Conservation (phyloP, 1,140 invertebrate species). For the Eubasilissa regina region DNA sequence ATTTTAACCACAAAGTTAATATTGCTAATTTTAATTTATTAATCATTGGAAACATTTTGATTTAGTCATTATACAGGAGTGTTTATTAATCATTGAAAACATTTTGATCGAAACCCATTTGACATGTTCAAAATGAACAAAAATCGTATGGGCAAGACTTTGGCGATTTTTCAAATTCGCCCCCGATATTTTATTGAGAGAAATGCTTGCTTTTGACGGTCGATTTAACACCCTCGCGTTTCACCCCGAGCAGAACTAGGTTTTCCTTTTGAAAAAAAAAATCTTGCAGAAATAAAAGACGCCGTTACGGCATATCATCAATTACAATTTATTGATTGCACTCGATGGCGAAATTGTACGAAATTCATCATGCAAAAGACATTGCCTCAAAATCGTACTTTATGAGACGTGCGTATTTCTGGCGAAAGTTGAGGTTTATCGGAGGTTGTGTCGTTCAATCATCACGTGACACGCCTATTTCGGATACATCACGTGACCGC, state of each 20-base stretch:
- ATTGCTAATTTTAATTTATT: too few species aligned
- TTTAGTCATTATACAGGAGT: too few species aligned
- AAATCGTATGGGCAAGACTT: slow-evolving; percentile 3
- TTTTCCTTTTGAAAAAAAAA: slow-evolving; percentile 30
- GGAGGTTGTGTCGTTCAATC: too few species aligned
- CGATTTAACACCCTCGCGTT: slow-evolving; percentile 24
- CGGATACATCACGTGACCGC: too few species aligned
- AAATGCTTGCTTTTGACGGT: slow-evolving; percentile 32
- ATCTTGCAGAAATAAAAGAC: slow-evolving; percentile 25
- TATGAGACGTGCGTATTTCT: too few species aligned
- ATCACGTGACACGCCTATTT: too few species aligned
- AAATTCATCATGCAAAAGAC: slow-evolving; percentile 12
- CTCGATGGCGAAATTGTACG: slow-evolving; percentile 5
- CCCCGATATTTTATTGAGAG: slow-evolving; percentile 30
- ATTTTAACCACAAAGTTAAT: too few species aligned
- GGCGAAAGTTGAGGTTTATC: too few species aligned
- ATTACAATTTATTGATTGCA: slow-evolving; percentile 36
- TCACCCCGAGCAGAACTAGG: slow-evolving; percentile 4
- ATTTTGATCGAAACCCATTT: background rate
- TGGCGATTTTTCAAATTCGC: slow-evolving; percentile 25
- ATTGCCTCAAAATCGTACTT: background rate
- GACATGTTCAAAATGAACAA: slow-evolving; percentile 21
- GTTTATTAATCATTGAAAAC: too few species aligned
- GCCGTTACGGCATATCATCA: slow-evolving; percentile 8
- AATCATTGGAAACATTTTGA: background rate